Evolutionary conservation across 2,888 invertebrate genomes (phyloP).

Genomic region (Drosophila lacicola): DNA sequence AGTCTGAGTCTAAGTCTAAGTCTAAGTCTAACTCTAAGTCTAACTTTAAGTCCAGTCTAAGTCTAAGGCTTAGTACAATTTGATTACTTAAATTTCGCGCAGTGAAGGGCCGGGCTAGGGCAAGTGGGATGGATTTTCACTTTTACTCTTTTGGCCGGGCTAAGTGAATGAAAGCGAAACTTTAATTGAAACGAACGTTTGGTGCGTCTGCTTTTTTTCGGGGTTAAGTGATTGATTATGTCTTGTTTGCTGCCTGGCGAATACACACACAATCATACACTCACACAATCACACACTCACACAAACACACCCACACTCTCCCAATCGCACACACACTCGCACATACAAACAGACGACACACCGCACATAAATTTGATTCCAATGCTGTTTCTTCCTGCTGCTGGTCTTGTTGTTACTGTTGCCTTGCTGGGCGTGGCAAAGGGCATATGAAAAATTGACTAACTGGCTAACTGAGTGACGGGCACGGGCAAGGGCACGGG

Average conservation of each 20-base stretch:
- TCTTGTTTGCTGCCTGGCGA: slow-evolving; percentile 60
- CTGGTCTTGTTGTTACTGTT: slow-evolving; percentile 35
- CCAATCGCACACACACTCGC: slow-evolving; percentile 6
- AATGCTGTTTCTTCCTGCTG: slow-evolving; percentile 31
- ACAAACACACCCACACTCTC: slow-evolving; percentile 18
- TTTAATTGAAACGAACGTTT: slow-evolving; percentile 75
- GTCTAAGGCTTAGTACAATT: neutral
- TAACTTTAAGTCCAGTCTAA: too few relatives aligned
- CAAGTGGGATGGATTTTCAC: slow-evolving; percentile 6
- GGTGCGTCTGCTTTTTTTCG: slow-evolving; percentile 47
- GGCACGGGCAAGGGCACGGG: neutral
- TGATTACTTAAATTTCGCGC: neutral
- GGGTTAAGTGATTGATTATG: slow-evolving; percentile 77
- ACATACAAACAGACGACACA: slow-evolving; percentile 22
- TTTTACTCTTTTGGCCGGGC: slow-evolving; percentile 8
- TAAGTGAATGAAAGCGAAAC: slow-evolving; percentile 73
- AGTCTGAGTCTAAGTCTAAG: too few relatives aligned
- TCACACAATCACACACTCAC: slow-evolving; percentile 17
- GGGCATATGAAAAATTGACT: slow-evolving; percentile 58
- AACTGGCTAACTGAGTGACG: slow-evolving; percentile 38
- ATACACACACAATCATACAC: slow-evolving; percentile 16
- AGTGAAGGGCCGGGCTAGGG: slow-evolving; percentile 13
- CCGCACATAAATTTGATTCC: slow-evolving; percentile 46
- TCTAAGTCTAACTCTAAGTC: too few relatives aligned
- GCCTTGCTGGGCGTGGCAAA: slow-evolving; percentile 58